Evolutionary conservation across 2,797 vertebrate species (phyloP).

Genomic region (Platalea minor): DNA sequence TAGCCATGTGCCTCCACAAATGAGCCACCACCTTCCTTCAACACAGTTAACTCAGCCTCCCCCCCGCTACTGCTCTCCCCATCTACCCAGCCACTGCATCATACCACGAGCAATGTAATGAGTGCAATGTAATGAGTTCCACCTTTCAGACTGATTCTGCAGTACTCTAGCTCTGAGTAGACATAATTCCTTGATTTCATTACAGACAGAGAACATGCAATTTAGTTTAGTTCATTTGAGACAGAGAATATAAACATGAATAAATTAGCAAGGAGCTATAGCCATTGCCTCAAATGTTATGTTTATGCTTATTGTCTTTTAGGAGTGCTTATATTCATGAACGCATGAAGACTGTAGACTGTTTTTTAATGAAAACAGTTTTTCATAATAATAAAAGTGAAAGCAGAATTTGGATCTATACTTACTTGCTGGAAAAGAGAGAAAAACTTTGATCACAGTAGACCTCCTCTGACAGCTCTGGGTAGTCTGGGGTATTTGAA

Average conservation of each 20-base stretch:
- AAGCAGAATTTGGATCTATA: neutral
- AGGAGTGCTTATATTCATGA: neutral
- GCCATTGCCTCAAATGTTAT: neutral
- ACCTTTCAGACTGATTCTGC: neutral
- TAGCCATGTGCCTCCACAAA: neutral
- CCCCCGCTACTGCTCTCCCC: neutral
- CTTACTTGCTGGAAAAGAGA: neutral
- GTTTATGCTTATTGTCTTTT: neutral
- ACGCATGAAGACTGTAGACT: neutral
- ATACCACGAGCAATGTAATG: fast-evolving
- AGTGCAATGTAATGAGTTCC: neutral
- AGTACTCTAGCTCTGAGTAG: neutral
- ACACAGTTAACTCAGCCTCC: neutral
- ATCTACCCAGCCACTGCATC: fast-evolving
- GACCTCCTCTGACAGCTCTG: neutral
- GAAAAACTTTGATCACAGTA: neutral
- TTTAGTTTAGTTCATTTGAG: neutral
- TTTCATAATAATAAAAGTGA: neutral
- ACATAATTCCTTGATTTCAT: neutral
- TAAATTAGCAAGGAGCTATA: neutral
- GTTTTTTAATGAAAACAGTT: neutral
- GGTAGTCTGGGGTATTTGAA: neutral
- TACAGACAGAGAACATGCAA: neutral
- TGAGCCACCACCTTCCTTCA: neutral
- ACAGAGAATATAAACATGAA: neutral